These are phyloP conservation scores for Oryzias javanicus DNA, from an alignment of 2,113 vertebrate genomes.

Conservation along the genomic window DNA sequence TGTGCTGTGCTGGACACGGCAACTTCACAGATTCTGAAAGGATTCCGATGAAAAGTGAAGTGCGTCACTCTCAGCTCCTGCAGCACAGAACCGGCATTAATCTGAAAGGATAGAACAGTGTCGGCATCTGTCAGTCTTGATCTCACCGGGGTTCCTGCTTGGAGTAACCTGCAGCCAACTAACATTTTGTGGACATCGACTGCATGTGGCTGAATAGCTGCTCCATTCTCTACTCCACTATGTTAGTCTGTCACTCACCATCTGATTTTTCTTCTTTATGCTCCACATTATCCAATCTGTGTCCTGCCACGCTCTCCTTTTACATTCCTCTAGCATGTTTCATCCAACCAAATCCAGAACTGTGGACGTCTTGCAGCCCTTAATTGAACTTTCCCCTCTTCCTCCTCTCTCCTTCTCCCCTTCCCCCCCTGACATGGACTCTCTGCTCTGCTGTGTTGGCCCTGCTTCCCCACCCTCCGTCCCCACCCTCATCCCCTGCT, in stretches of 20 bases:
- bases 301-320: conserved; percentile 10
- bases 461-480: conserved; percentile 8
- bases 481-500: conserved; percentile 29
- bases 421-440: conserved; percentile 8
- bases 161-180: accelerated
- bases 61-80: too few relatives aligned
- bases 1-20: too few relatives aligned
- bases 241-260: conserved; percentile 13
- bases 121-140: too few relatives aligned
- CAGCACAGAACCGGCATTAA: not conserved
- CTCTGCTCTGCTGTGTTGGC: not conserved
- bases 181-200: not conserved
- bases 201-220: too few relatives aligned
- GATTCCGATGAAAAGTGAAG: too few relatives aligned
- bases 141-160: not conserved
- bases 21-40: too few relatives aligned
- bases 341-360: conserved; percentile 27
- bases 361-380: conserved; percentile 45
- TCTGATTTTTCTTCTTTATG: conserved; percentile 43
- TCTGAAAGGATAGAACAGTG: not conserved
- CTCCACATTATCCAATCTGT: conserved; percentile 20
- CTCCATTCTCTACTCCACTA: not conserved
- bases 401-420: conserved; percentile 22
- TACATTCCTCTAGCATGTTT: conserved; percentile 19
- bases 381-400: conserved; percentile 48